Evolutionary conservation across 2,888 invertebrate species (phyloP), one percentile per base, ranked within the genome.

Genomic region (Sepioteuthis lessoniana): DNA sequence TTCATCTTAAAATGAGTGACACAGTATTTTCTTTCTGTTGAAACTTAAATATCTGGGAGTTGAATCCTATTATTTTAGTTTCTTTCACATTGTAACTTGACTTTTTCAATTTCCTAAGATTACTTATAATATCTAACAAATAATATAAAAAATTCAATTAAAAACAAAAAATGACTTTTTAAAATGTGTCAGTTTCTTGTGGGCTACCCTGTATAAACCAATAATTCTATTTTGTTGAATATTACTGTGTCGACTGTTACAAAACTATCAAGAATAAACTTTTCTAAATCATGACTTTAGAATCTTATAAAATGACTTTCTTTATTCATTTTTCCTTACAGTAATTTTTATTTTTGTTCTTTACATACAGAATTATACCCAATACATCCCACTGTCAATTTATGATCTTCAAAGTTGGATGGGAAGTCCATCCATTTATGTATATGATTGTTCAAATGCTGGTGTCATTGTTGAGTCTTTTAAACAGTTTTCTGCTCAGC

Each of bases 361-460:
- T 94, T 95, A 95, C 95, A 97, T 97, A 94, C 97, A 99, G 98
- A 98, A 98, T 76, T 99, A 99, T 97, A 99, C 99, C 8, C 99
- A 99, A 97, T 99, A 99, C 98, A 99, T 99, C 97, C 99, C 99
- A 93, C 97, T 99, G 96, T 99, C 99, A 94, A 98, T 99, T 95
- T 99, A 99, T 97, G 99, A 99, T 97, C 98, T 99, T 94, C 99
- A 99, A 98, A 98, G 98, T 93, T 99, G 99, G 99, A 99, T 99
- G 99, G 99, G 99, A 94, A 98, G 99, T 94, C 99, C 99, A 0
- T 99, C 99, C 94, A 99, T 99, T 95, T 99, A 99, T 97, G 99
- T 99, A 42, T 99, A 99, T 97, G 99, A 99, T 97, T 99, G 99
- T 97, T 99, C 99, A 94, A 99, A 99, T 97, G 99, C 99, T 31